Percentiles rank a stretch among this genome's conserved stretches.
Conservation (phyloP, 2,888 invertebrate species). For the Mesochorus sp. region DNA sequence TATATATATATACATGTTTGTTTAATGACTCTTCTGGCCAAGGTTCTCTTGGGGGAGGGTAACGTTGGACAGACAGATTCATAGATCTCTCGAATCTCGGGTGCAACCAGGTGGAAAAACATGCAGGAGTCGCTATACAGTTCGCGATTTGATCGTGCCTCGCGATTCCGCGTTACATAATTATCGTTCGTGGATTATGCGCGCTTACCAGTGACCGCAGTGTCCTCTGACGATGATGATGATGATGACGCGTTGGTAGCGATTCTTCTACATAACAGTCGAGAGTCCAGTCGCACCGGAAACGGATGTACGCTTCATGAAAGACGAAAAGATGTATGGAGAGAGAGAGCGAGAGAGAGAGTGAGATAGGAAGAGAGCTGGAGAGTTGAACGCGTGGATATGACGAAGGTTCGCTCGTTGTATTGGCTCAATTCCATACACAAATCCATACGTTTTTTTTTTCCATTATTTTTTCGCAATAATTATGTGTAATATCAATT, state of each 20-base stretch:
- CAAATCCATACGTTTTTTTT: no score
- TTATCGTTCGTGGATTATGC: conserved; percentile 64
- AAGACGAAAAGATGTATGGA: conserved; percentile 71
- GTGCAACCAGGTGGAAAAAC: conserved; percentile 57
- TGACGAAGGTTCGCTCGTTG: neutral
- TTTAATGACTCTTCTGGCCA: no score
- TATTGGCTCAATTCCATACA: neutral
- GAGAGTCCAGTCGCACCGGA: conserved; percentile 70
- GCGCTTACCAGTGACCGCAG: conserved; percentile 65
- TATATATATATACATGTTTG: no score
- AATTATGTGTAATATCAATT: no score
- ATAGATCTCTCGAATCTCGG: conserved; percentile 49
- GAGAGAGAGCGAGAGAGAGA: conserved; percentile 44
- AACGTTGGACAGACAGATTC: neutral
- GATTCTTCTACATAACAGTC: conserved; percentile 38
- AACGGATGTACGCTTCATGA: conserved; percentile 81
- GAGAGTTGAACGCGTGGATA: conserved; percentile 11
- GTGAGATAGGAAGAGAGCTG: neutral
- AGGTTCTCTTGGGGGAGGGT: neutral
- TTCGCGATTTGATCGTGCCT: conserved; percentile 42
- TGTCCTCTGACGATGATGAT: conserved; percentile 63
- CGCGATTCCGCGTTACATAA: conserved; percentile 65
- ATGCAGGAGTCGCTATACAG: conserved; percentile 28
- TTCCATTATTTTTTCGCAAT: no score
- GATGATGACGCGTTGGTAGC: conserved; percentile 24